Evolutionary conservation across 2,888 invertebrate species (phyloP).

Genomic region (Cerastis rubricosa): DNA sequence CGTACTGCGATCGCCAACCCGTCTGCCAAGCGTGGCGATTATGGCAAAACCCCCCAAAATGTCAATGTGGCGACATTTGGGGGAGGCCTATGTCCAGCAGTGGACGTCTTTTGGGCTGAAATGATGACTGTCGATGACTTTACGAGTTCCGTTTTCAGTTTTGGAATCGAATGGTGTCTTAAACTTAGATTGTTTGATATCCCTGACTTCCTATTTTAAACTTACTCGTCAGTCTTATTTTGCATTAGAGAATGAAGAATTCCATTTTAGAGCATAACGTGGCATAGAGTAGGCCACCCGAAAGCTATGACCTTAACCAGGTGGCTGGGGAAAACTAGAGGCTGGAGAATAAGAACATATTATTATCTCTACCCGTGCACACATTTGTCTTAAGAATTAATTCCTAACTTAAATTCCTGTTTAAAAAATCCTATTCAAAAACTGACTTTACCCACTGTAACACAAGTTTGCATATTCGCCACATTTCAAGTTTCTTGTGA

Average conservation of each 20-base stretch:
- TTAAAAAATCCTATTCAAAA: background rate
- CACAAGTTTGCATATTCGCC: background rate
- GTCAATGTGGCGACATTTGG: too few relatives aligned
- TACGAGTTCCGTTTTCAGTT: background rate
- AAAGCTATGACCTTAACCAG: background rate
- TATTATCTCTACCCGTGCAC: background rate
- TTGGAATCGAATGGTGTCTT: background rate
- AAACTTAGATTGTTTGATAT: background rate
- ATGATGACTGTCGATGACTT: too few relatives aligned
- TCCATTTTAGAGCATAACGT: background rate
- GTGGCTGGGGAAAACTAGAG: background rate
- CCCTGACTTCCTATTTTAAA: background rate
- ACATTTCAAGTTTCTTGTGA: background rate
- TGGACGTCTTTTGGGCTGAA: too few relatives aligned
- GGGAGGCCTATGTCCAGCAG: too few relatives aligned
- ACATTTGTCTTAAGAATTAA: background rate
- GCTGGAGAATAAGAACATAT: background rate
- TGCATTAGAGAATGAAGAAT: background rate
- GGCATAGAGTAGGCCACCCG: background rate
- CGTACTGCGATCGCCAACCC: too few relatives aligned
- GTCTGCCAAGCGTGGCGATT: too few relatives aligned
- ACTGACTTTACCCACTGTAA: background rate
- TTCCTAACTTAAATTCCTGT: background rate
- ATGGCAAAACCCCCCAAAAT: too few relatives aligned
- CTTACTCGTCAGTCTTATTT: background rate